A percentile compares a stretch with the other conserved stretches of the same genome.
phyloP scores from a whole-genome alignment of 1,140 invertebrate species.

The Heliconius himera region DNA sequence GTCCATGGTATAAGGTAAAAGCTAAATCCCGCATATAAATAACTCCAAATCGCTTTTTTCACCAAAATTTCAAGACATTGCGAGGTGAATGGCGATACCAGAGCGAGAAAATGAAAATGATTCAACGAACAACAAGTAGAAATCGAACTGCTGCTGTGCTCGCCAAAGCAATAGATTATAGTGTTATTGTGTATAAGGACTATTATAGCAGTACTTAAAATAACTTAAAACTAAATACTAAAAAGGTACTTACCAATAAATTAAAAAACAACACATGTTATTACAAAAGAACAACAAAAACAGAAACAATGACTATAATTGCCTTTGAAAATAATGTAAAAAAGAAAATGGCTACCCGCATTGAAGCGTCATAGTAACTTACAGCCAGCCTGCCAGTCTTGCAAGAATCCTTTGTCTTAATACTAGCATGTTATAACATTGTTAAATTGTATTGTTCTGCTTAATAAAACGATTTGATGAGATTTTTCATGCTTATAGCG shows the following conservation, averaged over 20 bases:
- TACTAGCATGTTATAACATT: background rate
- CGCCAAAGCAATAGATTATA: too few species aligned
- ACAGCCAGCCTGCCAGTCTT: slow-evolving; percentile 2
- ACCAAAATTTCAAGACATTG: background rate
- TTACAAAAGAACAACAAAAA: slow-evolving; percentile 24
- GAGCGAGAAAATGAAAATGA: background rate
- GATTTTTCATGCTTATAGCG: background rate
- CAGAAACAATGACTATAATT: slow-evolving; percentile 33
- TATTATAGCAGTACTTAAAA: too few species aligned
- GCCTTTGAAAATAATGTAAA: slow-evolving; percentile 23
- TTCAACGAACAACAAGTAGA: background rate
- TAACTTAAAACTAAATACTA: too few species aligned
- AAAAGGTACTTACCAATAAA: too few species aligned
- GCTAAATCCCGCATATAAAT: background rate
- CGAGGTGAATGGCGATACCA: background rate
- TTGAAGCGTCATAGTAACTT: slow-evolving; percentile 1
- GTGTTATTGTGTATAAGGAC: too few species aligned
- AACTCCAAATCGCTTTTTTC: too few species aligned
- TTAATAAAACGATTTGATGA: background rate
- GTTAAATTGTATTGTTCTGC: slow-evolving; percentile 15
- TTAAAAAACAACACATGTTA: background rate
- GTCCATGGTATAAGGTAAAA: too few species aligned
- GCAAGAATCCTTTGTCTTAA: slow-evolving; percentile 12
- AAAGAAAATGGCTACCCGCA: slow-evolving; percentile 32
- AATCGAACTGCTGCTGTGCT: background rate